A percentile compares a stretch with the other conserved stretches of the same genome.
phyloP scores from a whole-genome alignment of 2,797 vertebrate genomes.

The Smutsia temminckii region DNA sequence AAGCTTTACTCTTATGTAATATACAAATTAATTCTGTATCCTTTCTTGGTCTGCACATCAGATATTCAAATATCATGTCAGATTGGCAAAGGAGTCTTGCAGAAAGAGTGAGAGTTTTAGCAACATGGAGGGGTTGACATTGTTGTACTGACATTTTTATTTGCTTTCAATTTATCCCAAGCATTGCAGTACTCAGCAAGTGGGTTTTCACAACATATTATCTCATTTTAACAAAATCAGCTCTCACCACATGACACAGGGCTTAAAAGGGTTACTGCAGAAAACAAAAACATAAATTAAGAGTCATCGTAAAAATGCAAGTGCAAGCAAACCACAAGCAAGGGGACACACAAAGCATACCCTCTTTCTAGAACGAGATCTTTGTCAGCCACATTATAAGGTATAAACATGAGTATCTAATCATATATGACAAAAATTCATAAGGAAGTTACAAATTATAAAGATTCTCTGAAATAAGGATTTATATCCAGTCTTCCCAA shows the following conservation, averaged over 20 bases:
- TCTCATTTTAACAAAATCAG: not conserved
- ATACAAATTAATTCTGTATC: not conserved
- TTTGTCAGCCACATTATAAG: not conserved
- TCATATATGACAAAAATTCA: not conserved
- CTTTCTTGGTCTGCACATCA: not conserved
- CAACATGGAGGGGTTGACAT: not conserved
- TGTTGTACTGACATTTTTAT: not conserved
- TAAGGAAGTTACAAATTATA: not conserved
- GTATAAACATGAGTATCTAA: not conserved
- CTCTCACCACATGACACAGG: not conserved
- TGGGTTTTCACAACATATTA: constrained; percentile 4
- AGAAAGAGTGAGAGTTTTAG: not conserved
- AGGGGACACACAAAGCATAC: not conserved
- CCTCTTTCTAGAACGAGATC: not conserved
- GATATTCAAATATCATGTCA: not conserved
- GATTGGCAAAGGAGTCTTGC: not conserved
- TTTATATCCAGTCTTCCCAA: not conserved
- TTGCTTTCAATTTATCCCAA: constrained; percentile 1
- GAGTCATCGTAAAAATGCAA: not conserved
- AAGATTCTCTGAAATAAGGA: not conserved
- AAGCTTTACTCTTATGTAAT: not conserved
- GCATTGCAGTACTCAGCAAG: not conserved
- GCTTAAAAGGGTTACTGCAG: not conserved
- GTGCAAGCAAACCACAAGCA: not conserved
- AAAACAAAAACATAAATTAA: not conserved